A percentile compares a stretch with the other conserved stretches of the same genome.
phyloP scores from a whole-genome alignment of 1,140 invertebrate genomes.

The Zaprionus africanus region DNA sequence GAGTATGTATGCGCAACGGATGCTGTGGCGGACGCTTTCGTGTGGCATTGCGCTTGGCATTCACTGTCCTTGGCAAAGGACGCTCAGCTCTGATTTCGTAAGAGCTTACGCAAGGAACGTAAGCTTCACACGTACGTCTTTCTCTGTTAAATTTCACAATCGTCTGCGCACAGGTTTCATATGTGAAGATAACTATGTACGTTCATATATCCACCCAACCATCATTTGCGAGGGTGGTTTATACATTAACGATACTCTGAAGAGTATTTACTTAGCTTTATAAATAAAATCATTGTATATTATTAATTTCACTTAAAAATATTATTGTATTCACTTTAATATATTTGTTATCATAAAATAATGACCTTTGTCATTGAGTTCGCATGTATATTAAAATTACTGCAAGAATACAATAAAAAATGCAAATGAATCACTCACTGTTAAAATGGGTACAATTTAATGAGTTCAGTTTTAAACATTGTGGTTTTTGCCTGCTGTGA shows the following conservation, averaged over 20 bases:
- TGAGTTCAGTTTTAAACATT: no score
- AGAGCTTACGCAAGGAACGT: conserved; percentile 68
- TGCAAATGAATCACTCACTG: no score
- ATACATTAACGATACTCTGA: background rate
- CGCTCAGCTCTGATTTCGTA: conserved; percentile 52
- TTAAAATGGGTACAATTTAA: no score
- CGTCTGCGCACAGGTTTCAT: background rate
- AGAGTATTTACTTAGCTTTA: background rate
- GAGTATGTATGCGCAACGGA: conserved; percentile 30
- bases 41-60: conserved; percentile 61
- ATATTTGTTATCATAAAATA: no score
- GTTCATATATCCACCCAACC: background rate
- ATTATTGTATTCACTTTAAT: no score
- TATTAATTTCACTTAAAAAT: no score
- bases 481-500: no score
- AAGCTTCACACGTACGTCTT: conserved; percentile 47
- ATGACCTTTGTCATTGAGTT: no score
- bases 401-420: no score
- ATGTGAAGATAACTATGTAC: background rate
- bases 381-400: no score
- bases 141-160: background rate
- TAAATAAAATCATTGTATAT: no score
- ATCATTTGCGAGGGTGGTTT: background rate
- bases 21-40: conserved; percentile 33
- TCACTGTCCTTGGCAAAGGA: conserved; percentile 70